A percentile compares a stretch with the other conserved stretches of the same genome.
These are phyloP conservation scores for Catocala nupta DNA, from an alignment of 2,888 invertebrate species.

Conservation along the genomic window DNA sequence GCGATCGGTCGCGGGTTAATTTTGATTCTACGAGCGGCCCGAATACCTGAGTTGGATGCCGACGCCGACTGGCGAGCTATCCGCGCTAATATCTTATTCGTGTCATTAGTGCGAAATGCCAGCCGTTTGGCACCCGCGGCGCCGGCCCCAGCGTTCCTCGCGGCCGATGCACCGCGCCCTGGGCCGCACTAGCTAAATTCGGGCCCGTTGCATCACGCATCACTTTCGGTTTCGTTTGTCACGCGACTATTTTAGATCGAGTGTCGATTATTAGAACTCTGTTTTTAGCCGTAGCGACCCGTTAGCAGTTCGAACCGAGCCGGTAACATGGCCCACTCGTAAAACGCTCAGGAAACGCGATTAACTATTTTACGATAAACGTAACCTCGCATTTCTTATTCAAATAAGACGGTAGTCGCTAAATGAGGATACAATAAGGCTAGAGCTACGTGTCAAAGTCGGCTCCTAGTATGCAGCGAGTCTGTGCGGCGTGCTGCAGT, in stretches of 20 bases:
- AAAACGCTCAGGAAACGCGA: constrained; percentile 67
- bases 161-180: constrained; percentile 82
- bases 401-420: constrained; percentile 70
- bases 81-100: constrained; percentile 86
- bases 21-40: constrained; percentile 72
- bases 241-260: constrained; percentile 83
- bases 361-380: constrained; percentile 67
- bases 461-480: constrained; percentile 71
- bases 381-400: constrained; percentile 77
- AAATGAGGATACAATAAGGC: constrained; percentile 75
- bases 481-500: constrained; percentile 68
- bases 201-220: constrained; percentile 85
- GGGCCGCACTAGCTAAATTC: constrained; percentile 81
- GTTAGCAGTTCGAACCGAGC: constrained; percentile 60
- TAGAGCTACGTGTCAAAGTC: constrained; percentile 72
- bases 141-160: constrained; percentile 71
- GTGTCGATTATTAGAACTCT: constrained; percentile 85
- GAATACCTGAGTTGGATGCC: constrained; percentile 71
- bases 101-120: constrained; percentile 87
- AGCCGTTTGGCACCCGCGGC: constrained; percentile 80
- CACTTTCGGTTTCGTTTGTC: constrained; percentile 87
- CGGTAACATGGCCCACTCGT: constrained; percentile 71
- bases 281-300: constrained; percentile 75
- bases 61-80: constrained; percentile 72
- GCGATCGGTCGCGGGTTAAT: constrained; percentile 63